Conservation (phyloP, 2,888 invertebrate species). For the Scelioninae gen. 1 region DNA sequence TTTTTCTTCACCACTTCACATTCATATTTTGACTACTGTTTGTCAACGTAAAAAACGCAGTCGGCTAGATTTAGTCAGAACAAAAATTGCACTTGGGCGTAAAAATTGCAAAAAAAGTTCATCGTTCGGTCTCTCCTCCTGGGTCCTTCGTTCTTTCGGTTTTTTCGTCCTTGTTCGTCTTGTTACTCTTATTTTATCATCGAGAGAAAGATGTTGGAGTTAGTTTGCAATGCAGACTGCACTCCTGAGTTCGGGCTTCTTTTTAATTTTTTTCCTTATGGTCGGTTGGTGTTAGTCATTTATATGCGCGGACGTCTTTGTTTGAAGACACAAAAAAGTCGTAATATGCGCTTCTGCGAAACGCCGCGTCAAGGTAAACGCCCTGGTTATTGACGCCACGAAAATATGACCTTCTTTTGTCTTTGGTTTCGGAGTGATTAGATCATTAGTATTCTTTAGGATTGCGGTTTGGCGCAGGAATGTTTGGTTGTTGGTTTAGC, state of each 20-base stretch:
- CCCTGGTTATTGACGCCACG: conserved; percentile 67
- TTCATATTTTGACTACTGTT: conserved; percentile 61
- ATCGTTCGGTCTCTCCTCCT: conserved; percentile 41
- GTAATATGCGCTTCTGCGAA: conserved; percentile 61
- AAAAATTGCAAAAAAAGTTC: conserved; percentile 50
- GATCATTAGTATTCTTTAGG: conserved; percentile 63
- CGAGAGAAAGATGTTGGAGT: conserved; percentile 64
- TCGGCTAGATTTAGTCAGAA: conserved; percentile 42
- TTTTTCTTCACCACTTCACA: neutral
- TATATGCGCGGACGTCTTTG: conserved; percentile 65
- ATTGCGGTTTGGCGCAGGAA: conserved; percentile 48
- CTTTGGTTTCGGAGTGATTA: conserved; percentile 55
- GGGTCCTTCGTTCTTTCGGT: conserved; percentile 9
- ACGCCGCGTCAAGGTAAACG: conserved; percentile 64
- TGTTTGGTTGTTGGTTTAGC: conserved; percentile 47
- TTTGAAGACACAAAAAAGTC: conserved; percentile 65
- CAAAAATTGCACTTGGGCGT: conserved; percentile 45
- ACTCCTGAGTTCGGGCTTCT: conserved; percentile 47
- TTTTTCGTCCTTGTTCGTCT: conserved; percentile 58
- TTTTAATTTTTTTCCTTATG: conserved; percentile 44
- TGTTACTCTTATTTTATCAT: conserved; percentile 61
- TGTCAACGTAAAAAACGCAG: conserved; percentile 23
- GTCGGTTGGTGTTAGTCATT: conserved; percentile 65
- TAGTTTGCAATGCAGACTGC: conserved; percentile 69
- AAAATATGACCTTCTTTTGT: conserved; percentile 68